Conservation (phyloP, 1,140 invertebrate genomes). For the Theocolax elegans region DNA sequence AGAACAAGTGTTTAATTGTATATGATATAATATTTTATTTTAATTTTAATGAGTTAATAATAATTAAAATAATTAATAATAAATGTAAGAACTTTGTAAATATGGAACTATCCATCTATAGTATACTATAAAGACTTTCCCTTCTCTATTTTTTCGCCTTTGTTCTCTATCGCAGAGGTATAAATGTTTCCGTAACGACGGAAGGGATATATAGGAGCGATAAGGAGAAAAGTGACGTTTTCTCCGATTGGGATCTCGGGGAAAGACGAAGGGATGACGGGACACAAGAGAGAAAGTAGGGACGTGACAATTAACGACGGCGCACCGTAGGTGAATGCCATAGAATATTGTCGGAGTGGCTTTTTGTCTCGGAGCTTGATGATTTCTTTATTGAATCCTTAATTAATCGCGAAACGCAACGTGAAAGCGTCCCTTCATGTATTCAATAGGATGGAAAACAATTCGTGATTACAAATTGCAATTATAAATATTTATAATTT, state of each 20-base stretch:
- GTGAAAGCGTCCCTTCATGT: no score
- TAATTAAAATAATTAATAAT: no score
- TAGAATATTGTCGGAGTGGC: background rate
- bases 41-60: no score
- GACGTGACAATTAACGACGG: background rate
- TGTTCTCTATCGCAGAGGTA: background rate
- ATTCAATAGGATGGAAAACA: no score
- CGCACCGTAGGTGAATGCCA: background rate
- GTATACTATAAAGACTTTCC: no score
- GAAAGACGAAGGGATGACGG: background rate
- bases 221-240: background rate
- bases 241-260: background rate
- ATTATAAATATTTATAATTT: no score
- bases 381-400: background rate
- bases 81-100: no score
- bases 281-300: background rate
- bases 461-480: no score
- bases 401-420: background rate
- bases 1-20: no score
- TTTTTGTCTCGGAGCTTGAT: background rate
- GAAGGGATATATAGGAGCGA: background rate
- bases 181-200: background rate
- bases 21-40: no score
- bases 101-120: no score
- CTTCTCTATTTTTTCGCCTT: background rate